These are phyloP conservation scores for Coelogynopora nodosa DNA, from an alignment of 2,888 invertebrate species.

Conservation along the genomic window DNA sequence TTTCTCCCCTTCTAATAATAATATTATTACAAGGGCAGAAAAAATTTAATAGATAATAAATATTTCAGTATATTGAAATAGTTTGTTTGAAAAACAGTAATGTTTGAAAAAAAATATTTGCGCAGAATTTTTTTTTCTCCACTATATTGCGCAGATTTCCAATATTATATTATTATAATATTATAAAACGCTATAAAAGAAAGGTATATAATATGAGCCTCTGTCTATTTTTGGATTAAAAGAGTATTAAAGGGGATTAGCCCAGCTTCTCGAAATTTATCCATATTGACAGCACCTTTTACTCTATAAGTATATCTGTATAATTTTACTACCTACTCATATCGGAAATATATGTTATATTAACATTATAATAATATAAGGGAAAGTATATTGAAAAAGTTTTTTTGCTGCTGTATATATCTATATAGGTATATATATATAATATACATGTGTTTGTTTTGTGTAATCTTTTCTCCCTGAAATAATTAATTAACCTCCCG, in stretches of 20 bases:
- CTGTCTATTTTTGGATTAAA: conserved; percentile 13
- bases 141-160: neutral
- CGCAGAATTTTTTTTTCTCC: neutral
- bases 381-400: neutral
- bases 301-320: too few relatives aligned
- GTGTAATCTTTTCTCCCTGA: neutral
- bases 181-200: neutral
- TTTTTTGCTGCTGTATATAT: too few relatives aligned
- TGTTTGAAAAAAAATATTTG: neutral
- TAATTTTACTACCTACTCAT: neutral
- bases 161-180: neutral
- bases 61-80: neutral
- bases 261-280: neutral
- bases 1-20: too few relatives aligned
- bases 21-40: too few relatives aligned
- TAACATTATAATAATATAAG: neutral
- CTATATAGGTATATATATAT: too few relatives aligned
- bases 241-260: neutral
- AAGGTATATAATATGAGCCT: neutral
- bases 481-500: neutral
- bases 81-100: neutral
- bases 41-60: too few relatives aligned
- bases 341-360: neutral
- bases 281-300: neutral
- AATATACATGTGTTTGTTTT: too few relatives aligned